Evolutionary conservation across 2,113 vertebrate species (phyloP), one percentile per base, ranked within the genome.

Genomic region (Panthera leo): DNA sequence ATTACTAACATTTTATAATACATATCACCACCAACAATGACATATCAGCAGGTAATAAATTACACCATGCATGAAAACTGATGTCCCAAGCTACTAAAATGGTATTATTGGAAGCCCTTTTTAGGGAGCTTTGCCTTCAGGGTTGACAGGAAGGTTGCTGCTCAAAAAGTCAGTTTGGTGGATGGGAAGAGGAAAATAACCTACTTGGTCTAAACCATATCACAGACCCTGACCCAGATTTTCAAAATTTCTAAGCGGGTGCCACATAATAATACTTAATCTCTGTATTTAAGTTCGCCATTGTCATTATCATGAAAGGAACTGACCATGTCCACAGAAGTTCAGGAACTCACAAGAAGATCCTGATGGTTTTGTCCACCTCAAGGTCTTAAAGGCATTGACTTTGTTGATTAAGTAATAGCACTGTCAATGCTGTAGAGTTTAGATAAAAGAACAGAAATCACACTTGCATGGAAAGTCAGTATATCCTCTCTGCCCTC

Each of bases 321-420:
- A 71, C 25, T 71, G 53, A 73, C 11, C 34, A 7, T 97, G 73
- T 75, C 45, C 48, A 61, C 36, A 89, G 71, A 85, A 91, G 19
- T 80, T 93, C 34, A 89, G 36, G 7, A 91, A 48, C 39, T 96
- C 48, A 78, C 39, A 79, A 78, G 45, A 84, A 95, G 61, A 13
- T 34, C 11, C 29, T 70, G 31, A 6, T 86, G 61, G 73, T 31
- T 53, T 48, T 79, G 23, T 23, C 45, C 53, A 75, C 36, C 7
- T 73, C 7, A 80, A 19, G 12, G 34, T 5, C 27, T 67, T 75
- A n/a, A 29, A 23, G 6, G 12, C 3, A 4, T 55, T 93, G 89
- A 95, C 36, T 73, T 93, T 51, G 25, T 84, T 93, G 90, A 61
- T 87, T 48, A 85, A 94, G 39, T 42, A 92, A 19, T 86, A 84